A percentile compares a stretch with the other conserved stretches of the same genome.
phyloP scores from a whole-genome alignment of 2,888 invertebrate genomes.

The Leucozona laternaria region DNA sequence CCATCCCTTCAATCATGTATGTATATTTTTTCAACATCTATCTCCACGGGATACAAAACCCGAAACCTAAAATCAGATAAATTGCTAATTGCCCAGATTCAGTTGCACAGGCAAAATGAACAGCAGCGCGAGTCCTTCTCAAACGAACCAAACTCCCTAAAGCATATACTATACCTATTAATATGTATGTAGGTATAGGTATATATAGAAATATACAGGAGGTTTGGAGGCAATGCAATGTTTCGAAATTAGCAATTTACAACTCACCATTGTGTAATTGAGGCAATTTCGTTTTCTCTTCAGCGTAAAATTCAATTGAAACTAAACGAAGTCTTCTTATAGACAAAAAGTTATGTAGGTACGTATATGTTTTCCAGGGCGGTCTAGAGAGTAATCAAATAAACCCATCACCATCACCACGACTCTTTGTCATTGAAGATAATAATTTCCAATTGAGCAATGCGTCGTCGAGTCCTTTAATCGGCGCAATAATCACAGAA shows the following conservation, averaged over 20 bases:
- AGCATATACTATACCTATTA: background rate
- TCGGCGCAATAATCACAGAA: conserved; percentile 63
- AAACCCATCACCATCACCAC: conserved; percentile 14
- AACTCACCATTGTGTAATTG: conserved; percentile 61
- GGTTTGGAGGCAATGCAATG: background rate
- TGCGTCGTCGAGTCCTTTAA: conserved; percentile 74
- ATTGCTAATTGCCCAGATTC: conserved; percentile 48
- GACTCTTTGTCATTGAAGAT: conserved; percentile 1
- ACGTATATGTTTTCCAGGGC: background rate
- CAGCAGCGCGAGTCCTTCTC: conserved; percentile 27
- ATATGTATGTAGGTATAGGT: background rate
- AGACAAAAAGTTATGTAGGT: background rate
- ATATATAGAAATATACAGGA: background rate
- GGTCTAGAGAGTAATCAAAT: conserved; percentile 57
- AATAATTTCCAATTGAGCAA: conserved; percentile 67
- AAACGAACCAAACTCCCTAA: conserved; percentile 26
- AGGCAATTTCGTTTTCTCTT: conserved; percentile 69
- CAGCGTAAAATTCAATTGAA: conserved; percentile 66
- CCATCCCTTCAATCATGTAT: conserved; percentile 7
- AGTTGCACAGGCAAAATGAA: conserved; percentile 33
- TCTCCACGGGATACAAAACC: conserved; percentile 41
- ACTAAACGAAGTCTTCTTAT: conserved; percentile 19
- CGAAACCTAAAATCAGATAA: conserved; percentile 41
- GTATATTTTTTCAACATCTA: background rate
- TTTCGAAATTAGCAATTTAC: conserved; percentile 67